These are phyloP conservation scores for Iphiclides podalirius DNA, from an alignment of 2,888 invertebrate species.

Conservation along the genomic window DNA sequence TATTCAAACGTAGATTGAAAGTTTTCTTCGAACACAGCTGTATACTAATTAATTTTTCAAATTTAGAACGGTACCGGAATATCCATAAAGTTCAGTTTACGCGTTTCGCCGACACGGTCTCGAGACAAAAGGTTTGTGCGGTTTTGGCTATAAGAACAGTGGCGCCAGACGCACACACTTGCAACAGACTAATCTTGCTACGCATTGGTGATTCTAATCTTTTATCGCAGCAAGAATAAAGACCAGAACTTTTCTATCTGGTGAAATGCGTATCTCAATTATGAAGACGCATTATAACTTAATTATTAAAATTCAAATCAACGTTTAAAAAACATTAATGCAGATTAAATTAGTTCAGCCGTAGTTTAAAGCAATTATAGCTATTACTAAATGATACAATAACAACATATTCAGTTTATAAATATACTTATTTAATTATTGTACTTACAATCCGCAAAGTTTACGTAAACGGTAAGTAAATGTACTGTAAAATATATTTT, in stretches of 20 bases:
- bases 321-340: no score
- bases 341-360: background rate
- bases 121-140: slow-evolving; percentile 11
- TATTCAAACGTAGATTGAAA: slow-evolving; percentile 26
- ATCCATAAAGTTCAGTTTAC: background rate
- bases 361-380: background rate
- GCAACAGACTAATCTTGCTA: background rate
- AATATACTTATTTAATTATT: background rate
- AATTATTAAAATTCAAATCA: background rate
- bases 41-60: slow-evolving; percentile 3
- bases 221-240: slow-evolving; percentile 5
- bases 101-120: background rate
- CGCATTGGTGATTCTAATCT: slow-evolving; percentile 14
- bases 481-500: slow-evolving; percentile 7
- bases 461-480: slow-evolving; percentile 6
- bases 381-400: background rate
- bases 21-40: slow-evolving; percentile 11
- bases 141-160: slow-evolving; percentile 9
- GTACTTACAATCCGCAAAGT: background rate
- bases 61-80: background rate
- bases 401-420: background rate
- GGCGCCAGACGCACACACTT: slow-evolving; percentile 13
- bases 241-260: background rate
- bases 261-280: background rate
- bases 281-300: background rate